phyloP scores from a whole-genome alignment of 2,113 vertebrate species.

The Emydura subglobosa region DNA sequence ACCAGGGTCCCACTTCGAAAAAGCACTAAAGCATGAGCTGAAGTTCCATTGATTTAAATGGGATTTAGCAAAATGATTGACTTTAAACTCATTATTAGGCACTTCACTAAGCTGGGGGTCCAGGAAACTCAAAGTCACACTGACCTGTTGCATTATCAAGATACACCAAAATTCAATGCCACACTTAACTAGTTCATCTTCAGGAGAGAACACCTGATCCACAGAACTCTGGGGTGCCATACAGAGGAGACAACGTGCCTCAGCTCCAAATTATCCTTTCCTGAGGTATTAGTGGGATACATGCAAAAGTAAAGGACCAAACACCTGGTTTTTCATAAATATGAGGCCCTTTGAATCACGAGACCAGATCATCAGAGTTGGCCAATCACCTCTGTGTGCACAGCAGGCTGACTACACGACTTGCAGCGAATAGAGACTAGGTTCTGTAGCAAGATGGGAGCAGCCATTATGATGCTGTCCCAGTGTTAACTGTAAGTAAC shows the following conservation, averaged over 20 bases:
- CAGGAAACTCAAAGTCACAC: background rate
- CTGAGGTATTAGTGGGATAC: background rate
- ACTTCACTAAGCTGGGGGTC: background rate
- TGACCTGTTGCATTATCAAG: background rate
- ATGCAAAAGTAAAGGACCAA: background rate
- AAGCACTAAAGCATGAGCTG: background rate
- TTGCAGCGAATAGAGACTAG: background rate
- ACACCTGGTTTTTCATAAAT: background rate
- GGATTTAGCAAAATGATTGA: background rate
- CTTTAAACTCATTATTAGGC: background rate
- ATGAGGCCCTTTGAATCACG: background rate
- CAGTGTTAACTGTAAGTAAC: background rate
- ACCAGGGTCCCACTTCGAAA: background rate
- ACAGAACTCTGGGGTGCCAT: background rate
- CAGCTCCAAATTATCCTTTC: background rate
- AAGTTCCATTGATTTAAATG: background rate
- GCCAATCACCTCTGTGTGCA: background rate
- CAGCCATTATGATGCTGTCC: accelerated
- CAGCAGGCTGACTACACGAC: background rate
- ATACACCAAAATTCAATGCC: background rate
- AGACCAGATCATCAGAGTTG: background rate
- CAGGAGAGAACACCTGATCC: background rate
- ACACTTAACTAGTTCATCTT: background rate
- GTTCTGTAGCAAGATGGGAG: background rate
- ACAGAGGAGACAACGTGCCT: background rate